These are phyloP conservation scores for Morone saxatilis DNA, from an alignment of 2,113 vertebrate species.

Conservation along the genomic window DNA sequence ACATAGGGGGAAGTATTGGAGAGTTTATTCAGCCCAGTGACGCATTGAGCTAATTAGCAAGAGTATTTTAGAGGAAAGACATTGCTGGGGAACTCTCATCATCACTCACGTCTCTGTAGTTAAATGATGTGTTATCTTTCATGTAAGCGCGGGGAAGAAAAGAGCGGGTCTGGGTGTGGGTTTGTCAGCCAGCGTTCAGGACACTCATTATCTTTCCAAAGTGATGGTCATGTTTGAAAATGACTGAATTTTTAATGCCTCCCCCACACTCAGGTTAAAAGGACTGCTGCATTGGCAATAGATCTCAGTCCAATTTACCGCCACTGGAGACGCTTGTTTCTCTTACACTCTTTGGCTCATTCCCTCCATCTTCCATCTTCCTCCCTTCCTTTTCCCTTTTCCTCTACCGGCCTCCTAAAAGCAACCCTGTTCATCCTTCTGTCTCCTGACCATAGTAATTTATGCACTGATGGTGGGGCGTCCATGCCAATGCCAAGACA, in stretches of 20 bases:
- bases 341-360: background rate
- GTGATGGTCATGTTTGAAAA: conserved; percentile 75
- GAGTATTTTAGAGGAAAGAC: conserved; percentile 55
- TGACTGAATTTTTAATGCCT: conserved; percentile 76
- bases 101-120: conserved; percentile 51
- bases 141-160: conserved; percentile 40
- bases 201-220: conserved; percentile 78
- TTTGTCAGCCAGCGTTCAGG: conserved; percentile 59
- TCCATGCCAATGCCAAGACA: conserved; percentile 49
- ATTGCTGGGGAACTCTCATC: conserved; percentile 44
- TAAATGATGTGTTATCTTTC: conserved; percentile 75
- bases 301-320: conserved; percentile 63
- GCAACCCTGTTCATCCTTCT: conserved; percentile 20
- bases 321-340: conserved; percentile 59
- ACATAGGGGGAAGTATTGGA: conserved; percentile 7
- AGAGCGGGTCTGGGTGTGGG: conserved; percentile 30
- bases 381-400: background rate
- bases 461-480: conserved; percentile 28
- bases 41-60: conserved; percentile 58
- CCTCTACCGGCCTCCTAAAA: conserved; percentile 17
- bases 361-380: background rate
- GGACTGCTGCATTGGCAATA: conserved; percentile 56
- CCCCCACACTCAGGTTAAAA: conserved; percentile 72
- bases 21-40: conserved; percentile 51
- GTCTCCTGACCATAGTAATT: conserved; percentile 36